Evolutionary conservation across 2,888 invertebrate genomes (phyloP).

Genomic region (Cheilosia soror): DNA sequence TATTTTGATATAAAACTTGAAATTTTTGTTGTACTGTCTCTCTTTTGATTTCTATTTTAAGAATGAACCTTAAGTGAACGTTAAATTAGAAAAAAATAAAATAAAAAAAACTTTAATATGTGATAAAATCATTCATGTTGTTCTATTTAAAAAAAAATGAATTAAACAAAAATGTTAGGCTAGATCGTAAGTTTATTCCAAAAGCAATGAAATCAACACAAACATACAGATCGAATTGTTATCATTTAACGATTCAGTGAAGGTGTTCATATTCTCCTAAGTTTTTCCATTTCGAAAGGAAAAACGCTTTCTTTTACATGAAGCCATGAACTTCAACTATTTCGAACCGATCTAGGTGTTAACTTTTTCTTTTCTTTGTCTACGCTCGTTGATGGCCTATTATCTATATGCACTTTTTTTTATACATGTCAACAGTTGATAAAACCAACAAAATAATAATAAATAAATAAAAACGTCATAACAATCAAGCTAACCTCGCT

Average conservation of each 20-base stretch:
- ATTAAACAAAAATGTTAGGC: conserved; percentile 43
- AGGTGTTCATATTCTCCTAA: background rate
- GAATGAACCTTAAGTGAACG: conserved; percentile 6
- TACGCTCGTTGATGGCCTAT: background rate
- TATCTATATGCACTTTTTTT: background rate
- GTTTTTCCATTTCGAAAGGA: background rate
- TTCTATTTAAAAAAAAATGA: conserved; percentile 33
- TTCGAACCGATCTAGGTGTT: background rate
- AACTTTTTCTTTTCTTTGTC: background rate
- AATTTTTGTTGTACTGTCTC: background rate
- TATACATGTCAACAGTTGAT: conserved; percentile 25
- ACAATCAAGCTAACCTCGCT: conserved; percentile 63
- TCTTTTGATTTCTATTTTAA: conserved; percentile 9
- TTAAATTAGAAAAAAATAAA: conserved; percentile 29
- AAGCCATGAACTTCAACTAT: background rate
- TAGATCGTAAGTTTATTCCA: conserved; percentile 50
- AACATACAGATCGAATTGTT: background rate
- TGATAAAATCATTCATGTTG: conserved; percentile 69
- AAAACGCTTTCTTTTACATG: too few relatives aligned
- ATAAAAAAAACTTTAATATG: conserved; percentile 50
- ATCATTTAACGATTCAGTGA: background rate
- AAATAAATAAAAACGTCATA: conserved; percentile 29
- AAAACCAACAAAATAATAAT: conserved; percentile 37
- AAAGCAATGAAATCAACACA: conserved; percentile 50
- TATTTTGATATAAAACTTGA: conserved; percentile 1